A percentile compares a stretch with the other conserved stretches of the same genome.
Conservation (phyloP, 2,797 vertebrate species). For the Myotis pilosus region DNA sequence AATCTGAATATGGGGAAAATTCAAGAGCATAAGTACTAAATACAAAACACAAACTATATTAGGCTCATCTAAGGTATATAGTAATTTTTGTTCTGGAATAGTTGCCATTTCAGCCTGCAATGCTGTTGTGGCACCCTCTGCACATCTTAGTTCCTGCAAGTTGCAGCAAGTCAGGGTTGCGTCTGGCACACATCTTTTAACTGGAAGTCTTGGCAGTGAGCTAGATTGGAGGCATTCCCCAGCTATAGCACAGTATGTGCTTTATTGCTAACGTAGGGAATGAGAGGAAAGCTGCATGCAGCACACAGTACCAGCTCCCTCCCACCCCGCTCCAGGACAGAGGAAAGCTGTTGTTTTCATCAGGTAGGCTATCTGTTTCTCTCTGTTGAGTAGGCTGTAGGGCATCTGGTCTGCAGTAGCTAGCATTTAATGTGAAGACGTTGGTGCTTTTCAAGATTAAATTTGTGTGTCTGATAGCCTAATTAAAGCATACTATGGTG, state of each 20-base stretch:
- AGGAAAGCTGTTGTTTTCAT: slow-evolving; percentile 34
- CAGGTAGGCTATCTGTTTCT: slow-evolving; percentile 35
- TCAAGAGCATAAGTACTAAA: slow-evolving; percentile 19
- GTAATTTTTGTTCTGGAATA: slow-evolving; percentile 14
- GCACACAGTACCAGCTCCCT: slow-evolving; percentile 8
- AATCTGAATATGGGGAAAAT: slow-evolving; percentile 1
- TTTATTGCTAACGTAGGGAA: slow-evolving; percentile 29
- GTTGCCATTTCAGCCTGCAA: slow-evolving; percentile 30
- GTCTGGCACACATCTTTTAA: slow-evolving; percentile 40
- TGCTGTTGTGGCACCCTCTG: background rate
- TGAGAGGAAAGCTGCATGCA: background rate
- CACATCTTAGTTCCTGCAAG: background rate
- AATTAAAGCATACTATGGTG: slow-evolving; percentile 33
- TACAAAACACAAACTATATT: background rate
- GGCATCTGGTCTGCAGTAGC: slow-evolving; percentile 33
- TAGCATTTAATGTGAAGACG: slow-evolving; percentile 25
- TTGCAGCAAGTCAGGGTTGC: slow-evolving; percentile 25
- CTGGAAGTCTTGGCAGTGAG: slow-evolving; percentile 41
- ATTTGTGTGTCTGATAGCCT: slow-evolving; percentile 38
- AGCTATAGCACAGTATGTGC: background rate
- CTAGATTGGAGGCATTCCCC: slow-evolving; percentile 14
- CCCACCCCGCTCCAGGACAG: background rate
- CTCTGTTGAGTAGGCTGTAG: slow-evolving; percentile 12
- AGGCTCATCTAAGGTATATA: background rate
- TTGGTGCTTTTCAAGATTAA: slow-evolving; percentile 31